Evolutionary conservation across 2,797 vertebrate species (phyloP), one percentile per base, ranked within the genome.

Genomic region (Botia almorhae): DNA sequence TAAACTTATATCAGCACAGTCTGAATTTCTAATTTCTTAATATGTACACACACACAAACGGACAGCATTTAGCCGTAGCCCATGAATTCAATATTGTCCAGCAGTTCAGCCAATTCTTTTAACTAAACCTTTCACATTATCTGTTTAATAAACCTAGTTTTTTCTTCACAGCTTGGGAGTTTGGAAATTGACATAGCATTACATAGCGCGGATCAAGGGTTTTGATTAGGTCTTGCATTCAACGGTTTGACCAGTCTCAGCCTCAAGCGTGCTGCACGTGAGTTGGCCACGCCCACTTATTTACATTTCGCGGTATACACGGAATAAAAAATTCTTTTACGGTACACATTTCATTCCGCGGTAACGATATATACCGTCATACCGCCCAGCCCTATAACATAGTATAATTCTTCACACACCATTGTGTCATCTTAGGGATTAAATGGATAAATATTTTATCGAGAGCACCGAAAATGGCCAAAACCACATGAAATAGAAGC

Each of bases 401-500:
- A 70, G 70, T 61, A 70, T 80, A 36, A 76, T 82, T 86, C 80
- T 82, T 84, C 78, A 81, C 73, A 69, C 71, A 56, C 56, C 73
- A 77, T 78, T 71, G 65, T 81, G 73, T 75, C 68, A 58, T 69
- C 69, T 86, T 61, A 60, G 60, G 80, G 81, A 81, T 83, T 76
- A 87, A 78, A 65, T 21, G 63, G 77, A 85, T 77, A 82, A 84
- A 82, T 85, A 75, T 74, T 60, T 81, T 77, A 79, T 29, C 53
- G 11, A 79, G 65, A 77, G 46, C 23, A 69, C 51, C 69, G 56
- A 80, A 75, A 75, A 74, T 50, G 58, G 65, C 67, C 60, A 65
- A 68, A 58, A 51, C 53, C 33, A 29, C 76, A 55, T 36, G 76
- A 76, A 68, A 68, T 50, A 6, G 17, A 69, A 72, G 70, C n/a